phyloP scores from a whole-genome alignment of 2,888 invertebrate species.

The Cheilosia pagana region DNA sequence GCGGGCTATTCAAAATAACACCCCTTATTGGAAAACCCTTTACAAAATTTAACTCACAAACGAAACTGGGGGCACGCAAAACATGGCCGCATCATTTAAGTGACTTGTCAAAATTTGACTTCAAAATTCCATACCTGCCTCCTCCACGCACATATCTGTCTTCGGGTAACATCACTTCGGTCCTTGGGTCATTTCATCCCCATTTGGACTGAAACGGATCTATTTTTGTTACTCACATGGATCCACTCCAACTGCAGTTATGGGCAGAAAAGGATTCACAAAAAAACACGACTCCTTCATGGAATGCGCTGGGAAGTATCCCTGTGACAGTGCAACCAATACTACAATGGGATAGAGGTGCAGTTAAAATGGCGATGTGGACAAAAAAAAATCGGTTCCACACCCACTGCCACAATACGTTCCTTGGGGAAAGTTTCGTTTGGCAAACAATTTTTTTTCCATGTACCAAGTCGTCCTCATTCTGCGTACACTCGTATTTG shows the following conservation, averaged over 20 bases:
- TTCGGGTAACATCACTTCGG: too few species aligned
- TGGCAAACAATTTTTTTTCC: background rate
- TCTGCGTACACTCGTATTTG: slow-evolving; percentile 8
- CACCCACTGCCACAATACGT: background rate
- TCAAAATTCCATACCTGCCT: too few species aligned
- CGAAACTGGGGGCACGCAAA: too few species aligned
- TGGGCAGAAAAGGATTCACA: background rate
- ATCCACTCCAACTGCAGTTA: background rate
- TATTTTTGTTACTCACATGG: too few species aligned
- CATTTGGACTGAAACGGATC: too few species aligned
- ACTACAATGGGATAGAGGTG: background rate
- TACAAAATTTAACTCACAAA: too few species aligned
- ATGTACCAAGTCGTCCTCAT: background rate
- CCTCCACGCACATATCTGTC: too few species aligned
- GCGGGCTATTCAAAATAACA: too few species aligned
- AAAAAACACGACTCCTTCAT: background rate
- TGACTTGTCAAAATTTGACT: too few species aligned
- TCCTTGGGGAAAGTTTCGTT: slow-evolving; percentile 10
- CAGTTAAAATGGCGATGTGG: background rate
- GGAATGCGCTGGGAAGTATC: slow-evolving; percentile 3
- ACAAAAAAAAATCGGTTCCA: background rate
- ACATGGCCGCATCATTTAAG: too few species aligned
- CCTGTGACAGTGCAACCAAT: background rate
- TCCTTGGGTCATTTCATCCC: too few species aligned
- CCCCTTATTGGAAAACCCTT: too few species aligned